These are phyloP conservation scores for Oryzias sinensis DNA, from an alignment of 2,797 vertebrate genomes.

Conservation along the genomic window DNA sequence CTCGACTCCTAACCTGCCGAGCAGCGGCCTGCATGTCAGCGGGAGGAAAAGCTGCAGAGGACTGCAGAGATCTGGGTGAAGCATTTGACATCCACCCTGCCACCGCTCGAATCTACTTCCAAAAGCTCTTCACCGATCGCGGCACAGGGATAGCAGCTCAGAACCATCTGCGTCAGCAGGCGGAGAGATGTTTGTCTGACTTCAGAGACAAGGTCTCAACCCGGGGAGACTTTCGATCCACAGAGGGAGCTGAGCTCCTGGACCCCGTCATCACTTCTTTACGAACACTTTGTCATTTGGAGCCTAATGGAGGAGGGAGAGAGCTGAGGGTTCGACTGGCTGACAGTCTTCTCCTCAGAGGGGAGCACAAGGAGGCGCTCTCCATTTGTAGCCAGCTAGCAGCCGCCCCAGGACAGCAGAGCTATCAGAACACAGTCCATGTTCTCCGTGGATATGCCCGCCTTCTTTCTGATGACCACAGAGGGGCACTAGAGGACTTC, in stretches of 20 bases:
- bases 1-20: constrained; percentile 78
- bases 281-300: constrained; percentile 82
- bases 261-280: constrained; percentile 78
- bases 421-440: constrained; percentile 86
- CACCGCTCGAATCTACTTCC: constrained; percentile 74
- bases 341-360: constrained; percentile 87
- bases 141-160: constrained; percentile 62
- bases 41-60: constrained; percentile 68
- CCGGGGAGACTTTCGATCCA: constrained; percentile 81
- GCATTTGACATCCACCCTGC: constrained; percentile 81
- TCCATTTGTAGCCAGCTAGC: constrained; percentile 86
- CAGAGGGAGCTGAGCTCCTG: constrained; percentile 79
- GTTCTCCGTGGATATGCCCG: constrained; percentile 87
- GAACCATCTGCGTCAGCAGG: constrained; percentile 75
- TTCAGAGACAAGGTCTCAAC: constrained; percentile 82
- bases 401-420: constrained; percentile 67
- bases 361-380: constrained; percentile 76
- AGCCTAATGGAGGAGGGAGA: constrained; percentile 68
- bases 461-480: constrained; percentile 78
- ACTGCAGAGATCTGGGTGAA: constrained; percentile 79
- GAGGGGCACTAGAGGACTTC: constrained; percentile 86
- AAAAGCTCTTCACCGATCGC: constrained; percentile 73
- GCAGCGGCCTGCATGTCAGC: constrained; percentile 83
- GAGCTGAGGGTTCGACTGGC: constrained; percentile 84
- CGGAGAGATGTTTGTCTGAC: constrained; percentile 76